phyloP scores from a whole-genome alignment of 2,113 vertebrate species.

The Stigmatopora nigra region DNA sequence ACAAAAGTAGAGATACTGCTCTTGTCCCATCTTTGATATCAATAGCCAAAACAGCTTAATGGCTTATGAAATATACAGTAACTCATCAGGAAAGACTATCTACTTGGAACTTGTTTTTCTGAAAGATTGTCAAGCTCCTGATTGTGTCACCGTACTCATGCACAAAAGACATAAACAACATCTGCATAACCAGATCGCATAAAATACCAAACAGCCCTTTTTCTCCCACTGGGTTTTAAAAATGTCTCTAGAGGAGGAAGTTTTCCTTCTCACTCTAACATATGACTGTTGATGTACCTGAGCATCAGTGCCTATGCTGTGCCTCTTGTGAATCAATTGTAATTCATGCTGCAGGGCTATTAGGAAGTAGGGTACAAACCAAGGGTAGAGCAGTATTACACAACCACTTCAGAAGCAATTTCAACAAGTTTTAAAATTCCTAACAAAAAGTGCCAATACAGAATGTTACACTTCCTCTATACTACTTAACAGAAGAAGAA shows the following conservation, averaged over 20 bases:
- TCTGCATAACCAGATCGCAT: not conserved
- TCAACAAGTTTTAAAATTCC: not conserved
- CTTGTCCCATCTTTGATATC: too few relatives aligned
- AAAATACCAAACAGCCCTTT: conserved; percentile 1
- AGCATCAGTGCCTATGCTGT: not conserved
- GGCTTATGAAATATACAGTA: not conserved
- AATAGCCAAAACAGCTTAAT: not conserved
- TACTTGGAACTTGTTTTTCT: not conserved
- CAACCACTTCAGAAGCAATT: not conserved
- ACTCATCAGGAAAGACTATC: not conserved
- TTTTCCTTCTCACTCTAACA: not conserved
- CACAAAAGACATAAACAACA: conserved; percentile 2
- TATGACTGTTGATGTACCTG: not conserved
- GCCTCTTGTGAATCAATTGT: conserved; percentile 18
- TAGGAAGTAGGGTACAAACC: not conserved
- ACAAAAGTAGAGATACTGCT: too few relatives aligned
- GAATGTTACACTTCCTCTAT: not conserved
- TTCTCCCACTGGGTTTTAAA: conserved; percentile 12
- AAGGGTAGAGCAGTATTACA: not conserved
- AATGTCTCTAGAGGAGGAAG: not conserved
- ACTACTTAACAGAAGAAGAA: not conserved
- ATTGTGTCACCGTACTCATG: not conserved
- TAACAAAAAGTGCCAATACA: not conserved
- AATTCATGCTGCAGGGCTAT: conserved; percentile 22
- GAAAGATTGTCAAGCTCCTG: not conserved